Base-by-base conservation (phyloP, 2,888 invertebrate species). In the Cryptophagus acutangulus region DNA sequence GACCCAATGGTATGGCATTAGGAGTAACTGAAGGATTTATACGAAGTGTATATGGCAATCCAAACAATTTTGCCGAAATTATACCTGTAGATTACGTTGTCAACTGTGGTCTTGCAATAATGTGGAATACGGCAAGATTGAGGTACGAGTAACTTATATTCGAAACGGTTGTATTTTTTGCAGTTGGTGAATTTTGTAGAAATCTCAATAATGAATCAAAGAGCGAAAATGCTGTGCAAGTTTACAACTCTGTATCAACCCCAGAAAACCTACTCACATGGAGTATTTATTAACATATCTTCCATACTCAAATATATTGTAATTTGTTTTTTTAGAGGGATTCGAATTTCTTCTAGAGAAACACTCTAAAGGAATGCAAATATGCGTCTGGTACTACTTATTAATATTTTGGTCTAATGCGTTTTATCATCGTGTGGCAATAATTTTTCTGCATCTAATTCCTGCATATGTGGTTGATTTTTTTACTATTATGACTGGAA, bases 21-120 rank as follows among this genome's bases (percentile, higher is more conserved):
- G 74, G 73, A 3, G 63, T 35, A 5, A 43, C 35, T 1, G 1
- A 76, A 34, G 82, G 82, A 2, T 59, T 83, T 2, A 54, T 83
- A 30, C 72, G 76, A 33, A 73, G 75, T 6, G 71, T 81, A 64
- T 69, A 74, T 38, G 75, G 76, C 18, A 69, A 75, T 40, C 51
- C 52, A 2, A 59, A 72, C 1, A 70, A 71, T 12, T 65, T 72
- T 1, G 77, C 79, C 1, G 81, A 84, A 52, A 69, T 83, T 35
- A 75, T 84, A 18, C 83, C 84, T 0, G 82, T 78, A 1, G 84
- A 84, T 66, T 74, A 76, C 49, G 77, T 78, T 1, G 73, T 78
- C 20, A 81, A 81, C 56, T 71, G 74, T 55, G 71, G 79, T 51
- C 73, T 84, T 8, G 73, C 74, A 0, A 79, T 76, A 67, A 70